Evolutionary conservation across 92 coral and sea anemone genomes (phyloP), one percentile per base, ranked within the genome.

Genomic region (Porites evermanni): DNA sequence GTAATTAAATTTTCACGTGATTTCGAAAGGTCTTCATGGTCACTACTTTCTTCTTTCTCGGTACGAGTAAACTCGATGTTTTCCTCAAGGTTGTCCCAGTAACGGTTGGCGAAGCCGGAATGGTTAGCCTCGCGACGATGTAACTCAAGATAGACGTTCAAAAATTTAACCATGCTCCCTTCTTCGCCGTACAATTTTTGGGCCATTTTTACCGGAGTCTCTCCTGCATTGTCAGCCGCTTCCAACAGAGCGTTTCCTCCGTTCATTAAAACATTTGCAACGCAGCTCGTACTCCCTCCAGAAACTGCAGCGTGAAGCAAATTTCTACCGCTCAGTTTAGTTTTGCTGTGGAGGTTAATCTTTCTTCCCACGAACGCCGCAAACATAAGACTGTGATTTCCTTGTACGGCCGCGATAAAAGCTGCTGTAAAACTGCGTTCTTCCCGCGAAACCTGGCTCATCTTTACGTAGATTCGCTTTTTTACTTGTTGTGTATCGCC

Each of bases 271-370:
- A 92, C 72, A 73, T 92, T 86, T 12, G 92, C 91, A 7, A 92
- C 89, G 72, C 90, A 89, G 19, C 85, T 92, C 23, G 67, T 79
- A 18, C 89, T 72, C 2, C 88, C 93, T 14, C 95, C 88, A 17
- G 79, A 70, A 20, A 92, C 93, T 18, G 95, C 98, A 7, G 95
- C 93, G 52, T 94, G 98, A 12, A 93, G 85, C 51, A 94, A 65
- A 69, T 70, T 94, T 61, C 95, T 86, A 14, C 93, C 93, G 3
- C 91, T 84, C 83, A 86, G 19, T 29, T 78, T 81, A 6, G 81
- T 77, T 16, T 88, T 78, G 70, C 86, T 77, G 59, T 67, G 67
- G 17, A 90, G 91, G 74, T 86, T 74, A 21, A 78, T 82, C 20
- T 75, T 86, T 80, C 76, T 75, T 44, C 84, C 84, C 53, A 89